Evolutionary conservation across 2,797 vertebrate species (phyloP), one percentile per base, ranked within the genome.

Genomic region (Eulemur coronatus): DNA sequence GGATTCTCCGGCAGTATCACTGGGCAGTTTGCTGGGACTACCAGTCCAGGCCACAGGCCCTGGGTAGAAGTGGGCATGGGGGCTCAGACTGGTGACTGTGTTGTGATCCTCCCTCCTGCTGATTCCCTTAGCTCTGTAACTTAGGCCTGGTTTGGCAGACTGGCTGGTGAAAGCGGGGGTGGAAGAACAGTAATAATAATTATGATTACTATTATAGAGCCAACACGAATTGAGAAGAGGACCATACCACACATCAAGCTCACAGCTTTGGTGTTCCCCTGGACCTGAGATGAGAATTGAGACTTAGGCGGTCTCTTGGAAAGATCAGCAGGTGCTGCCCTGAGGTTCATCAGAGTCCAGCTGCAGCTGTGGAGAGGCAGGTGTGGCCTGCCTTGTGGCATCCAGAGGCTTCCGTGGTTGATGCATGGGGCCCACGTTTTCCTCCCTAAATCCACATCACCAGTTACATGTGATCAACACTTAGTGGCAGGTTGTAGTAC

Each of bases 141-240:
- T 79, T 30, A 11, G 90, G 38, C 52, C 93, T 63, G 41, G 17
- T 41, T 70, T 93, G 90, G 76, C 80, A 76, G 70, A 46, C 24
- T 35, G 91, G 43, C 69, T 63, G 69, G 52, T n/a, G 61, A 30
- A 17, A 30, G 10, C 50, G n/a, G 57, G 61, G 5, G 17, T 22
- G 61, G 55, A 35, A 26, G 48, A 35, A 41, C 9, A 38, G 55
- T 26, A 13, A n/a, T 73, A 20, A n/a, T 28, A 12, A 52, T 28
- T 20, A 35, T 12, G 3, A 57, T 87, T 48, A 69, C 33, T 43
- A 35, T 61, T 41, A 38, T 18, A 48, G 87, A 82, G 63, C 41
- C 22, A 18, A 67, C 30, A 3, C 4, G 48, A 52, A 48, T 17
- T 35, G 75, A 82, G 82, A 75, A 63, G 61, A 80, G 82, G 50